Percentiles rank a stretch among this genome's conserved stretches.
Conservation (phyloP, 2,113 vertebrate species). For the Sinosuthora webbiana region DNA sequence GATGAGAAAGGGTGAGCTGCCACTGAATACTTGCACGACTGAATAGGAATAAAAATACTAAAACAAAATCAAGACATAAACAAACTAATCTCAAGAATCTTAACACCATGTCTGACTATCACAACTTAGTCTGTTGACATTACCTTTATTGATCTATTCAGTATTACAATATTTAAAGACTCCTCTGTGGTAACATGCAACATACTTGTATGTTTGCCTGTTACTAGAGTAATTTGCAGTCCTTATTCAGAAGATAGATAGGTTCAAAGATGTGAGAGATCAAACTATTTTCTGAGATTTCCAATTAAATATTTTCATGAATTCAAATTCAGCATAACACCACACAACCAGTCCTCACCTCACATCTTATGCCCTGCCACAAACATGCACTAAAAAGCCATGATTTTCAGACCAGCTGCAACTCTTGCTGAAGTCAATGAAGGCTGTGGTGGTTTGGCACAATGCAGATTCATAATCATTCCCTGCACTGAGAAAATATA, state of each 20-base stretch:
- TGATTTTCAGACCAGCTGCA: neutral
- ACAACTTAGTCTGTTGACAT: neutral
- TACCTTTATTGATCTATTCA: neutral
- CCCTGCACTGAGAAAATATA: neutral
- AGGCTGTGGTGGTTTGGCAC: neutral
- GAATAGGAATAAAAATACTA: neutral
- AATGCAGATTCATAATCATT: neutral
- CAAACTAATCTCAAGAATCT: neutral
- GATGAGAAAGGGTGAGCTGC: neutral
- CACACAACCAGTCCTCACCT: neutral
- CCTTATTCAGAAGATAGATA: neutral
- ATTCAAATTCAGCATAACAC: neutral
- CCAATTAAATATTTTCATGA: neutral
- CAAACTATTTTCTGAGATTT: neutral
- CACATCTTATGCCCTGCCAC: neutral
- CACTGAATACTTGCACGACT: neutral
- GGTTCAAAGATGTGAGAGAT: neutral
- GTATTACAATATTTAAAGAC: neutral
- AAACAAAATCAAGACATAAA: neutral
- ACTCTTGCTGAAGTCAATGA: neutral
- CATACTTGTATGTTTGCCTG: neutral
- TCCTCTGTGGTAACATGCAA: neutral
- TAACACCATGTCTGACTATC: neutral
- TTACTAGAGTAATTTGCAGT: neutral
- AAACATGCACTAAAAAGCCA: neutral